Percentiles rank a stretch among this genome's conserved stretches.
These are phyloP conservation scores for Standfussiana lucernea DNA, from an alignment of 2,888 invertebrate species.

Conservation along the genomic window DNA sequence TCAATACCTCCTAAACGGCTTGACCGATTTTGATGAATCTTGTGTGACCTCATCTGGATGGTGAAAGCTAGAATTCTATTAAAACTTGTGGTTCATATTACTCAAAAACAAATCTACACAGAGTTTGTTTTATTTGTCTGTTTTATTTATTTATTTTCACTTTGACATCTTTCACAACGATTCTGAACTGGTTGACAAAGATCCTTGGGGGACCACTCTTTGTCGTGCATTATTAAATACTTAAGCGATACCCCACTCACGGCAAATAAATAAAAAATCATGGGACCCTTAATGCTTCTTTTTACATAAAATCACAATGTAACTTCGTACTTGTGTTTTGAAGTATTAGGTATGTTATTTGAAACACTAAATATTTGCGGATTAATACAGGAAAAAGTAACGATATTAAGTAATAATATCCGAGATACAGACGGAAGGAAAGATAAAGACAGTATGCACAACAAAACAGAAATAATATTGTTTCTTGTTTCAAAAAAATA, in stretches of 20 bases:
- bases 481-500: neutral
- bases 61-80: neutral
- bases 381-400: neutral
- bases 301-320: neutral
- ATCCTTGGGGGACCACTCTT: constrained; percentile 26
- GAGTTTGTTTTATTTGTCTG: neutral
- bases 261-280: constrained; percentile 13
- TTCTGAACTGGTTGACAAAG: constrained; percentile 20
- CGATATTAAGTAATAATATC: neutral
- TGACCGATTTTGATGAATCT: neutral
- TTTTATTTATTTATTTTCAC: constrained; percentile 2
- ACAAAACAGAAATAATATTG: neutral
- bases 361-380: neutral
- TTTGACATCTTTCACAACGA: neutral
- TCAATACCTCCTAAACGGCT: neutral
- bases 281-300: neutral
- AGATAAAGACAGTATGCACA: too few species aligned
- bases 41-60: too few species aligned
- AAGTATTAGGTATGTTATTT: constrained; percentile 1
- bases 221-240: constrained; percentile 39
- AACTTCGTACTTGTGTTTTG: neutral
- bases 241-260: constrained; percentile 21
- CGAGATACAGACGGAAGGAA: neutral
- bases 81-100: neutral
- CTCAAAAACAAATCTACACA: neutral